phyloP scores from a whole-genome alignment of 1,140 invertebrate genomes.

The Zaprionus ornatus region DNA sequence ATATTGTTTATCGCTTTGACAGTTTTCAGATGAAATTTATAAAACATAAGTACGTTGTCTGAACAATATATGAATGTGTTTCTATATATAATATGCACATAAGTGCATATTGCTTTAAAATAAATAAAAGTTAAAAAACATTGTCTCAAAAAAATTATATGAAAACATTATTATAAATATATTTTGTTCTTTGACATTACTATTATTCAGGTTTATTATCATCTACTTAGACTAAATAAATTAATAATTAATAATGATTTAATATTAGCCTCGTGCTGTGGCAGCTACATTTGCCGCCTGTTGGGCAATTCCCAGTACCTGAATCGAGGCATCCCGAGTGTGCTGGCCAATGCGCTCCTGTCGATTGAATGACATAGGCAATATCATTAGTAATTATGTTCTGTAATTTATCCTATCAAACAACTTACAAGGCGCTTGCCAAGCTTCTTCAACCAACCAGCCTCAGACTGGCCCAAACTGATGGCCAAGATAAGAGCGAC shows the following conservation, averaged over 20 bases:
- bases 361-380: not conserved
- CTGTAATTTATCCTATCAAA: not conserved
- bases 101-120: not conserved
- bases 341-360: slow-evolving; percentile 77
- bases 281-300: slow-evolving; percentile 77
- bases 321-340: slow-evolving; percentile 75
- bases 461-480: slow-evolving; percentile 65
- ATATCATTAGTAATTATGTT: not conserved
- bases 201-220: not conserved
- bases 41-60: no score
- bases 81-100: not conserved
- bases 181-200: not conserved
- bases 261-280: slow-evolving; percentile 50
- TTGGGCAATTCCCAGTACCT: slow-evolving; percentile 68
- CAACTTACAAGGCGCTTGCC: slow-evolving; percentile 71
- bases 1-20: no score
- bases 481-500: slow-evolving; percentile 64
- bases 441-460: slow-evolving; percentile 73
- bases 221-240: not conserved
- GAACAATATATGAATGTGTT: no score
- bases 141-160: no score
- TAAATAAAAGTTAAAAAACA: no score
- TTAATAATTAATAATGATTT: slow-evolving; percentile 2
- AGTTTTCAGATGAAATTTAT: no score
- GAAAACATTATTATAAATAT: not conserved